phyloP scores from a whole-genome alignment of 1,140 invertebrate species.

The Drosophila rufa region DNA sequence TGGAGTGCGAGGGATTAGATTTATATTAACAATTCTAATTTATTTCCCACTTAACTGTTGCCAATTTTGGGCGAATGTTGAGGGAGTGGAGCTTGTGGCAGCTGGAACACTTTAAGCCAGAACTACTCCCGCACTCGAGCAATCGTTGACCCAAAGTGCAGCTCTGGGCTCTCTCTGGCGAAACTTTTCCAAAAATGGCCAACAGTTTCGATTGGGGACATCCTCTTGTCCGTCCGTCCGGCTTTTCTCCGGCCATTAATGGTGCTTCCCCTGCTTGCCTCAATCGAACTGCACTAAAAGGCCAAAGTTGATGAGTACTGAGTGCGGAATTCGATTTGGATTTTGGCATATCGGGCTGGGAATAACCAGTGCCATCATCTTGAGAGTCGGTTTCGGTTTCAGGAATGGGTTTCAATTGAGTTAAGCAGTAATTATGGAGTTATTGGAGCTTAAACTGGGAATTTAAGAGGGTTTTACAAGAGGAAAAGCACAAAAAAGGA shows the following conservation, averaged over 20 bases:
- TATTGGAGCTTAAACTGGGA: not conserved
- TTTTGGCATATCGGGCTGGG: not conserved
- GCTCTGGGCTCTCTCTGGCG: slow-evolving; percentile 3
- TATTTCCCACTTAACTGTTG: slow-evolving; percentile 75
- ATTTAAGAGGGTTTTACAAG: not conserved
- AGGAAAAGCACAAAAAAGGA: not conserved
- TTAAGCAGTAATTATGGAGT: not conserved
- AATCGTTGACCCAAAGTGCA: slow-evolving; percentile 28
- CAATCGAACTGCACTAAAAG: slow-evolving; percentile 24
- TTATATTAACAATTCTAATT: slow-evolving; percentile 80
- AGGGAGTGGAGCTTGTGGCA: slow-evolving; percentile 7
- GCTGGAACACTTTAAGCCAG: not conserved
- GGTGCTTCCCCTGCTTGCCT: not conserved
- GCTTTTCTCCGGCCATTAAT: slow-evolving; percentile 30
- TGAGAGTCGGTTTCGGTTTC: not conserved
- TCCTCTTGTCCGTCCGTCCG: slow-evolving; percentile 5
- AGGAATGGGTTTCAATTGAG: not conserved
- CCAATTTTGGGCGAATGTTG: slow-evolving; percentile 51
- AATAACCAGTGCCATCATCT: not conserved
- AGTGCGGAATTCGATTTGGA: slow-evolving; percentile 3
- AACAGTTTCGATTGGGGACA: slow-evolving; percentile 34
- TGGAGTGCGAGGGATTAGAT: slow-evolving; percentile 37
- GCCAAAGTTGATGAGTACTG: slow-evolving; percentile 21
- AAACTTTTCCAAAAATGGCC: slow-evolving; percentile 35
- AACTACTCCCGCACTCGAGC: slow-evolving; percentile 5